These are phyloP conservation scores for Aselliscus stoliczkanus DNA, from an alignment of 2,797 vertebrate genomes.

Conservation along the genomic window DNA sequence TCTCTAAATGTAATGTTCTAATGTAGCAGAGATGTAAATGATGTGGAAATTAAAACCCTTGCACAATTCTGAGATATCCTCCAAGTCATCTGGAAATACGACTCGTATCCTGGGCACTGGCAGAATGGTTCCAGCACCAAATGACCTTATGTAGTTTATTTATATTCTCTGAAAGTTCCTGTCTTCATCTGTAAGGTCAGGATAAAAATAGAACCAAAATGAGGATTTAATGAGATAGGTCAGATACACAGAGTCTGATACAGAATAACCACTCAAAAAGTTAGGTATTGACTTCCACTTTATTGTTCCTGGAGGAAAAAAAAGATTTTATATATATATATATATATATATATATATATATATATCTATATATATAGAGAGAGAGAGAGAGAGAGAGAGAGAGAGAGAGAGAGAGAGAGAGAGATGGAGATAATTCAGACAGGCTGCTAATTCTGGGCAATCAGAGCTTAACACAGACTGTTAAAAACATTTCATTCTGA, in stretches of 20 bases:
- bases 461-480: background rate
- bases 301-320: background rate
- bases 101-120: background rate
- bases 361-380: too few relatives aligned
- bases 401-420: too few relatives aligned
- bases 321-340: background rate
- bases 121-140: background rate
- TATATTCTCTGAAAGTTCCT: background rate
- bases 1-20: background rate
- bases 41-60: background rate
- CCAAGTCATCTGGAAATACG: background rate
- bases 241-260: background rate
- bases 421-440: background rate
- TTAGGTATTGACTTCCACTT: background rate
- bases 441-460: background rate
- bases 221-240: background rate
- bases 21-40: background rate
- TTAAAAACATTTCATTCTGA: background rate
- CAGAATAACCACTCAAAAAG: background rate
- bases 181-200: background rate
- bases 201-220: background rate
- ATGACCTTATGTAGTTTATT: background rate
- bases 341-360: too few relatives aligned
- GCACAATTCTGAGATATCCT: background rate
- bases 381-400: too few relatives aligned